These are phyloP conservation scores for Drosophila sucinea DNA, from an alignment of 1,140 invertebrate species.

Conservation along the genomic window DNA sequence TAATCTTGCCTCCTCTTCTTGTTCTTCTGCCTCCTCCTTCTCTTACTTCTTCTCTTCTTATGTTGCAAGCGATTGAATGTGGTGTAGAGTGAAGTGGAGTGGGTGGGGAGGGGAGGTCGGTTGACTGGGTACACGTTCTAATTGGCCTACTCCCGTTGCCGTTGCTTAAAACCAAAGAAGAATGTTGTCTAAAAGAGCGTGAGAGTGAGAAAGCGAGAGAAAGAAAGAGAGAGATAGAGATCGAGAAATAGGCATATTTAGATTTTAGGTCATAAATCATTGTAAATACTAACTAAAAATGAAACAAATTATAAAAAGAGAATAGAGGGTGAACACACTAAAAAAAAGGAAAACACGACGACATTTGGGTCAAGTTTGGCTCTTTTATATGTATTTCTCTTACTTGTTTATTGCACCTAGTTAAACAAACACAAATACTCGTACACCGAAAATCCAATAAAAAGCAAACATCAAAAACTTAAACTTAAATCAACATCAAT, in stretches of 20 bases:
- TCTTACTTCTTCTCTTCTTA: background rate
- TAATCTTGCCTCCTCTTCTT: too few relatives aligned
- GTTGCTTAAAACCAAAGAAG: background rate
- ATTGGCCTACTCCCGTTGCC: conserved; percentile 54
- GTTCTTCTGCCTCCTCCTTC: too few relatives aligned
- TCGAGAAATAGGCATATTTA: background rate
- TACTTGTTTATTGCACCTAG: conserved; percentile 60
- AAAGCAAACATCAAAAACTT: conserved; percentile 45
- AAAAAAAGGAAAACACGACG: background rate
- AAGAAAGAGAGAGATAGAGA: background rate
- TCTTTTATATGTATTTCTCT: conserved; percentile 18
- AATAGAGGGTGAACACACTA: background rate
- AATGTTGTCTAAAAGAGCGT: conserved; percentile 39
- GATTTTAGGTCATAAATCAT: conserved; percentile 28
- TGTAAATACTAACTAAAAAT: background rate
- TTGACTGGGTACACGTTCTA: conserved; percentile 35
- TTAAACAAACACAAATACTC: conserved; percentile 46
- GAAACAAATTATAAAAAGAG: conserved; percentile 13
- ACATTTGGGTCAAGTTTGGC: conserved; percentile 69
- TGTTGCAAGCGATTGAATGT: background rate
- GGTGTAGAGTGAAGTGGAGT: too few relatives aligned
- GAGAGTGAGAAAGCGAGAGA: conserved; percentile 10
- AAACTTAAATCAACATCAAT: conserved; percentile 69
- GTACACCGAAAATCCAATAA: conserved; percentile 50
- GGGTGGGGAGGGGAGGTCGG: background rate